Evolutionary conservation across 2,113 vertebrate species (phyloP).

Genomic region (Ceratotherium simum): DNA sequence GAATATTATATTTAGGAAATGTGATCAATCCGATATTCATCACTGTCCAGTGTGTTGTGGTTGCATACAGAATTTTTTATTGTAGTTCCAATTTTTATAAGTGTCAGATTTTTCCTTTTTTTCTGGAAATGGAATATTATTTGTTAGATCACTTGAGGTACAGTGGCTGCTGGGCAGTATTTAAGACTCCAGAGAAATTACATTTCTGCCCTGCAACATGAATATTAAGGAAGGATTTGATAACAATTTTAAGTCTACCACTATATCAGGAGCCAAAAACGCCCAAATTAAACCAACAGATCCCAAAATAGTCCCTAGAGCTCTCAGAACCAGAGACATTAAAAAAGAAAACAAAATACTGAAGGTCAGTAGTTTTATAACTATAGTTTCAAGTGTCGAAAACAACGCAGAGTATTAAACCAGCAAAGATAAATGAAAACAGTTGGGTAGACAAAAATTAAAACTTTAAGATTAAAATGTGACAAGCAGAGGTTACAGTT

Average conservation of each 20-base stretch:
- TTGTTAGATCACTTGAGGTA: background rate
- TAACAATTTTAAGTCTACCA: background rate
- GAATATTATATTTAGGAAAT: background rate
- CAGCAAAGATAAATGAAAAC: background rate
- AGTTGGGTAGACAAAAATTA: background rate
- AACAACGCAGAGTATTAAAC: background rate
- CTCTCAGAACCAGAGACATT: background rate
- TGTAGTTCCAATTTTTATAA: background rate
- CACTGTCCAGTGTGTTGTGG: accelerated
- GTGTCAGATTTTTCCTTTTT: background rate
- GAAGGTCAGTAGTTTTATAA: background rate
- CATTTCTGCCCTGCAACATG: background rate
- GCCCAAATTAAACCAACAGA: background rate
- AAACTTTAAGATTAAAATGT: background rate
- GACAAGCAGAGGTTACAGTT: background rate
- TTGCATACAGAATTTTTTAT: background rate
- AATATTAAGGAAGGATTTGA: background rate
- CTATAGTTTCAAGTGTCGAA: background rate
- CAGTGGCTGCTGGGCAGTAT: background rate
- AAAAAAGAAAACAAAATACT: background rate
- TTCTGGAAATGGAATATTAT: background rate
- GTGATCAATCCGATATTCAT: accelerated
- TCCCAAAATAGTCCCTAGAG: accelerated
- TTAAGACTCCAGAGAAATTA: background rate
- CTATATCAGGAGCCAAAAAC: background rate